Evolutionary conservation across 2,888 invertebrate genomes (phyloP).

Genomic region (Cheilosia vernalis): DNA sequence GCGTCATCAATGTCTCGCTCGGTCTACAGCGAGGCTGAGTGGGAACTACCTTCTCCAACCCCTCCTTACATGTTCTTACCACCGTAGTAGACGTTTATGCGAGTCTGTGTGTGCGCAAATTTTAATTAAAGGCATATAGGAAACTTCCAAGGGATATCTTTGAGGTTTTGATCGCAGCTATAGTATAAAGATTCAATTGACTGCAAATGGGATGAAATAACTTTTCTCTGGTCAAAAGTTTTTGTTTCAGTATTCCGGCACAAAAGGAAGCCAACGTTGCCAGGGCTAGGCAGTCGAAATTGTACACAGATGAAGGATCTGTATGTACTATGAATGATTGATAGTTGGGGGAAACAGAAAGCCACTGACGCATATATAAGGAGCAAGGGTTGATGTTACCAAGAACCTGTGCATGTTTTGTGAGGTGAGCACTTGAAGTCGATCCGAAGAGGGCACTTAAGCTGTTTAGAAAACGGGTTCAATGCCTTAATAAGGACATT

Average conservation of each 20-base stretch:
- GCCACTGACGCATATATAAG: slow-evolving; percentile 1
- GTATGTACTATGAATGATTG: slow-evolving; percentile 30
- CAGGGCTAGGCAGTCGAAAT: background rate
- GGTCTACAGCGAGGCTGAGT: background rate
- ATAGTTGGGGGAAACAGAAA: slow-evolving; percentile 10
- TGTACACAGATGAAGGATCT: background rate
- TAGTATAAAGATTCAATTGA: background rate
- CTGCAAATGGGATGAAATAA: background rate
- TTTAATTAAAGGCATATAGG: slow-evolving; percentile 62
- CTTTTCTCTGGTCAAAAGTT: slow-evolving; percentile 22
- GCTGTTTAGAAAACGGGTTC: slow-evolving; percentile 27
- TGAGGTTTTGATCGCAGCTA: slow-evolving; percentile 35
- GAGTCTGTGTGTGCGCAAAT: slow-evolving; percentile 19
- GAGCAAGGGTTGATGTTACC: slow-evolving; percentile 12
- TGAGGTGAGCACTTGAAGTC: slow-evolving; percentile 31
- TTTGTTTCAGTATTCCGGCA: background rate
- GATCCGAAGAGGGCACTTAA: slow-evolving; percentile 24
- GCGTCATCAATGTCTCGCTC: background rate
- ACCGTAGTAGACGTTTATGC: slow-evolving; percentile 20
- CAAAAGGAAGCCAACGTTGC: background rate
- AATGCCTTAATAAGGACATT: slow-evolving; percentile 26
- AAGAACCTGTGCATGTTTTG: slow-evolving; percentile 29
- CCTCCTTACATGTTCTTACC: slow-evolving; percentile 59
- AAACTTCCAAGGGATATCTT: slow-evolving; percentile 29
- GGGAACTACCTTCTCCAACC: slow-evolving; percentile 21